phyloP scores from a whole-genome alignment of 1,140 invertebrate genomes.

The Monochamus saltuarius region DNA sequence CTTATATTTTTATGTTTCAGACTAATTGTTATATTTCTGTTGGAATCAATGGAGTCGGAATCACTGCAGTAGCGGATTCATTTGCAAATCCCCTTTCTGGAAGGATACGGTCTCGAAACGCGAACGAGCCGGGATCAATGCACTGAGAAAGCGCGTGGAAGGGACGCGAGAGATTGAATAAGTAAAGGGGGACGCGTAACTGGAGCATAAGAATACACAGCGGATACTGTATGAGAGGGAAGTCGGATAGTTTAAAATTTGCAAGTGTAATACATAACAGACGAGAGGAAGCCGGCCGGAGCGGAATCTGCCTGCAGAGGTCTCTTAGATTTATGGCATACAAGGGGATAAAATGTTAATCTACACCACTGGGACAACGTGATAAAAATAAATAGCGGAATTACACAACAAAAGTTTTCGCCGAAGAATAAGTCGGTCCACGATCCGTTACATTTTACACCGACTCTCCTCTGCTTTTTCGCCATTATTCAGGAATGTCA shows the following conservation, averaged over 20 bases:
- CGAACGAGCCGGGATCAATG: background rate
- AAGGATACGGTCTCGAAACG: background rate
- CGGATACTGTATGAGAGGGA: background rate
- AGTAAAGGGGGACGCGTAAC: background rate
- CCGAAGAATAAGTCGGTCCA: too few species aligned
- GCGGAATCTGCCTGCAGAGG: background rate
- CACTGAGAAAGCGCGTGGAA: background rate
- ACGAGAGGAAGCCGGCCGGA: background rate
- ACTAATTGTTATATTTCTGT: background rate
- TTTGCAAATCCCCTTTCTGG: background rate
- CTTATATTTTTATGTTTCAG: too few species aligned
- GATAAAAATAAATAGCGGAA: constrained; percentile 4
- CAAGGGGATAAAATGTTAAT: background rate
- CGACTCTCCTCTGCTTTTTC: too few species aligned
- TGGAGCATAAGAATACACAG: background rate
- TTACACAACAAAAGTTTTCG: constrained; percentile 1
- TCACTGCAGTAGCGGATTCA: background rate
- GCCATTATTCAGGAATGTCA: too few species aligned
- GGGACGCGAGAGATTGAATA: background rate
- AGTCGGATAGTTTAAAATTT: too few species aligned
- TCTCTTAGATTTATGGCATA: background rate
- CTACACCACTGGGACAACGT: background rate
- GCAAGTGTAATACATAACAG: too few species aligned
- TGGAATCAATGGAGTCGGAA: background rate
- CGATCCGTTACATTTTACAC: too few species aligned